phyloP scores from a whole-genome alignment of 2,888 invertebrate species.

The Schizotus pectinicornis region DNA sequence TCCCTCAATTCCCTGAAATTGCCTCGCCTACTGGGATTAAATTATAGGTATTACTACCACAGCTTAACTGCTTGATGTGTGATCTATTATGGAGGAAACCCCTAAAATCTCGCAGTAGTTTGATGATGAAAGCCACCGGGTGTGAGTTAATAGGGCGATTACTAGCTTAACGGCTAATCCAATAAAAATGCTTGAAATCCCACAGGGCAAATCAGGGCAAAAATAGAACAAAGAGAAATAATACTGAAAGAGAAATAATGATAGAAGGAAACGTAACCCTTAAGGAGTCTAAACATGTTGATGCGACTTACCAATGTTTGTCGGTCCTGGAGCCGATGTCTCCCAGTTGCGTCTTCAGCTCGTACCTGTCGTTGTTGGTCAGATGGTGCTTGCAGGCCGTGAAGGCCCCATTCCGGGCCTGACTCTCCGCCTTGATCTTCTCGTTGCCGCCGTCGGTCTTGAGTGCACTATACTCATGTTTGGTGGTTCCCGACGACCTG shows the following conservation, averaged over 20 bases:
- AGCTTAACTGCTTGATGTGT: too few relatives aligned
- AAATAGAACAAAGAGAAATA: not conserved
- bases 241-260: too few relatives aligned
- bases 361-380: slow-evolving; percentile 73
- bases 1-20: too few relatives aligned
- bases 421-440: slow-evolving; percentile 64
- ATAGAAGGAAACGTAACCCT: too few relatives aligned
- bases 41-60: not conserved
- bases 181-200: too few relatives aligned
- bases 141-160: too few relatives aligned
- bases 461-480: slow-evolving; percentile 73
- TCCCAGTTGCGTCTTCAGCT: slow-evolving; percentile 78
- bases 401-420: slow-evolving; percentile 70
- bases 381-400: slow-evolving; percentile 70
- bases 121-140: too few relatives aligned
- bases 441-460: slow-evolving; percentile 67
- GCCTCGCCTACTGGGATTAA: not conserved
- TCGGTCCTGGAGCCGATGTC: slow-evolving; percentile 83
- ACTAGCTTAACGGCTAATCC: too few relatives aligned
- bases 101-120: not conserved
- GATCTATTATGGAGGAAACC: too few relatives aligned
- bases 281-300: too few relatives aligned
- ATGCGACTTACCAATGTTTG: slow-evolving; percentile 83
- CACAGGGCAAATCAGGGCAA: not conserved
- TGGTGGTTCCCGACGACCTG: slow-evolving; percentile 59